These are phyloP conservation scores for Mormyrops attenuatus DNA, from an alignment of 2,797 vertebrate species.

Conservation along the genomic window DNA sequence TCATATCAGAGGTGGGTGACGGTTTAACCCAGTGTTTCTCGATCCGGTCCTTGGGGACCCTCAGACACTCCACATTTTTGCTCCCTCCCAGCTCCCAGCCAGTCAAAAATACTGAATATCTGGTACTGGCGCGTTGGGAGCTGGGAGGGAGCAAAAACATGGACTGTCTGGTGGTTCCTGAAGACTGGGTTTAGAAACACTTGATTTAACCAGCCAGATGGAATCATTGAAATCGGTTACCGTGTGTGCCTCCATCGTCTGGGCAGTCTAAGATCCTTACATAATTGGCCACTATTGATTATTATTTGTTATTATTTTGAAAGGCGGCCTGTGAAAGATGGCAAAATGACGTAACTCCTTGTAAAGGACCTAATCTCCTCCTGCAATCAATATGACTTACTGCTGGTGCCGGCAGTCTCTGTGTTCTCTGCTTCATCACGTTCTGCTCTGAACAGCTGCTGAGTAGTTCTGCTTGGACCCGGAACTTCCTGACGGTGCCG, in stretches of 20 bases:
- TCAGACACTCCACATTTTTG: not conserved
- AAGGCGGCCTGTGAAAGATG: not conserved
- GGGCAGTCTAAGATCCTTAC: not conserved
- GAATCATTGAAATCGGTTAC: not conserved
- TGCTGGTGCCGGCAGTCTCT: not conserved
- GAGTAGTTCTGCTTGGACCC: not conserved
- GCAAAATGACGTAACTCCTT: not conserved
- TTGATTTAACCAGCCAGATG: not conserved
- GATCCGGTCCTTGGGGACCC: not conserved
- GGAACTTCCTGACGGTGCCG: not conserved
- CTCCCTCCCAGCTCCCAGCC: not conserved
- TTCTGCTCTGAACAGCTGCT: not conserved
- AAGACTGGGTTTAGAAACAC: not conserved
- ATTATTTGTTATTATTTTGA: not conserved
- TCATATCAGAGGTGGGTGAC: not conserved
- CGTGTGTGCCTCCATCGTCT: not conserved
- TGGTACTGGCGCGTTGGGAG: not conserved
- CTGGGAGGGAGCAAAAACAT: not conserved
- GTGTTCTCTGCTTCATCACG: not conserved
- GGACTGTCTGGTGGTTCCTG: not conserved
- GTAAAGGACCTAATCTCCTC: not conserved
- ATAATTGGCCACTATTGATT: not conserved
- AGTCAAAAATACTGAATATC: not conserved
- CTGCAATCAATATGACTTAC: not conserved
- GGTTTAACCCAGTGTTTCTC: not conserved